These are phyloP conservation scores for Menidia menidia DNA, from an alignment of 2,797 vertebrate genomes.

Conservation along the genomic window DNA sequence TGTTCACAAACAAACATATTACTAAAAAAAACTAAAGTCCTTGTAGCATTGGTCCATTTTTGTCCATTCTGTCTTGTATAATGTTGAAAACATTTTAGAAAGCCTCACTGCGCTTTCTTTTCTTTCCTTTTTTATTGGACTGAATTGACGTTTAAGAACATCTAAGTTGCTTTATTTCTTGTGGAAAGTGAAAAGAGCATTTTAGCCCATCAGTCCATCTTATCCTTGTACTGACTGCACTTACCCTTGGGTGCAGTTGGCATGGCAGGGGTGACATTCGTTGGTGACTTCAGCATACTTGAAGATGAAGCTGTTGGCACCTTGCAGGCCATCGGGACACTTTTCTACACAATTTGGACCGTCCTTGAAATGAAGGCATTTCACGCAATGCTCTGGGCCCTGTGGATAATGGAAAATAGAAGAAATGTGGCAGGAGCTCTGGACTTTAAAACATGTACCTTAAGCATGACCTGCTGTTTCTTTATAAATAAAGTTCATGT, in stretches of 20 bases:
- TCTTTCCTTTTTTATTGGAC: neutral
- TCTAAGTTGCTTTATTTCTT: neutral
- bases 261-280: conserved; percentile 93
- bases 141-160: neutral
- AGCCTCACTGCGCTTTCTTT: neutral
- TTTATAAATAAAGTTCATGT: neutral
- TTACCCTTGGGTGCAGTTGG: conserved; percentile 94
- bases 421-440: too few species aligned
- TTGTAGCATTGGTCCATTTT: neutral
- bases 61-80: neutral
- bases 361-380: conserved; percentile 95
- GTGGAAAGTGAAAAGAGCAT: neutral
- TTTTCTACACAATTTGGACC: conserved; percentile 98
- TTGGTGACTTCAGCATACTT: conserved; percentile 94
- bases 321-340: conserved; percentile 95
- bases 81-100: neutral
- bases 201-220: neutral
- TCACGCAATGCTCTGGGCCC: conserved; percentile 94
- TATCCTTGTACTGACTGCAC: conserved; percentile 33
- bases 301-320: conserved; percentile 96
- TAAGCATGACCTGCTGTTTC: too few species aligned
- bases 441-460: too few species aligned
- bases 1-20: neutral
- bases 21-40: neutral
- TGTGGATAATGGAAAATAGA: conserved; percentile 44